A percentile compares a stretch with the other conserved stretches of the same genome.
Evolutionary conservation across 1,140 invertebrate species (phyloP).

Genomic region (Eueides isabella): DNA sequence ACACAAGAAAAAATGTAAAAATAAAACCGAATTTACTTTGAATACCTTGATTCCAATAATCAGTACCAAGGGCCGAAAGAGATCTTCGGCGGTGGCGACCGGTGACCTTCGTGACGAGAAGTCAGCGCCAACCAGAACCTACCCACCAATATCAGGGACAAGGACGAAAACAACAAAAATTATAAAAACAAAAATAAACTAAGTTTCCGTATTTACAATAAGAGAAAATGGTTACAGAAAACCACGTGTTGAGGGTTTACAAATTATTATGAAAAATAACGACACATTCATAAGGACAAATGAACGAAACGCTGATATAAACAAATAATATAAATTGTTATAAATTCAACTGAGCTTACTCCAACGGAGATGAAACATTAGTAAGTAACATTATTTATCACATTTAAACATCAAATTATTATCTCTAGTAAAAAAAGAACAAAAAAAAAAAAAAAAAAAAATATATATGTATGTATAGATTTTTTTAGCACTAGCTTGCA

Average conservation of each 20-base stretch:
- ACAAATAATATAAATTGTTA: background rate
- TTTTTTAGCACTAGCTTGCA: slow-evolving; percentile 5
- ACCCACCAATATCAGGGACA: slow-evolving; percentile 46
- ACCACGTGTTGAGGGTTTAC: background rate
- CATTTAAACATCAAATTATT: background rate
- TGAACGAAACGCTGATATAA: background rate
- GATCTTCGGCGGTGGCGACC: slow-evolving; percentile 70
- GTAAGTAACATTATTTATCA: background rate
- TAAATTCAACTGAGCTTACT: background rate
- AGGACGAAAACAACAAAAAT: slow-evolving; percentile 49
- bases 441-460: background rate
- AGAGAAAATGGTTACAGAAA: background rate
- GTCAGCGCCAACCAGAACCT: slow-evolving; percentile 73
- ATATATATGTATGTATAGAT: background rate
- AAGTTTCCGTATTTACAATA: background rate
- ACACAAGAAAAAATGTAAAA: background rate
- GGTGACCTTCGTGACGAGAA: slow-evolving; percentile 55
- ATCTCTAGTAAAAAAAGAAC: background rate
- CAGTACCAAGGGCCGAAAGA: slow-evolving; percentile 81
- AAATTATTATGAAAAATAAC: background rate
- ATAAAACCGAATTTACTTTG: slow-evolving; percentile 1
- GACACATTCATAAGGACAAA: background rate
- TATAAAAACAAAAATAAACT: slow-evolving; percentile 38
- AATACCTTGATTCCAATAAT: slow-evolving; percentile 52
- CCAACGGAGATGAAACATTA: background rate